A percentile compares a stretch with the other conserved stretches of the same genome.
phyloP scores from a whole-genome alignment of 2,888 invertebrate species.

The Plebejus anna region DNA sequence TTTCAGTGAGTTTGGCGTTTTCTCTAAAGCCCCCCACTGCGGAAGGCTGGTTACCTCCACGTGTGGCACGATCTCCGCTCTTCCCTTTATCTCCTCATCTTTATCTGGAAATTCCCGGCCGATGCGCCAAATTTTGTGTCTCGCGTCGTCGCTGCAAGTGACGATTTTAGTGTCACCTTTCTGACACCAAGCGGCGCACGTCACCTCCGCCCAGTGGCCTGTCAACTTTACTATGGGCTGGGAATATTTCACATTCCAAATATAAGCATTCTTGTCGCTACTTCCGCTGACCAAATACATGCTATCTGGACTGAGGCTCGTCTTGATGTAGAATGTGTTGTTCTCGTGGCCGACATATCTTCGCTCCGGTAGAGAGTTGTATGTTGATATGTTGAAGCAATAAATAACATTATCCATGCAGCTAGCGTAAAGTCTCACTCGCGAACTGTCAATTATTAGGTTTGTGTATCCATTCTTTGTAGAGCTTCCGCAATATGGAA shows the following conservation, averaged over 20 bases:
- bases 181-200: conserved; percentile 90
- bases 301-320: conserved; percentile 89
- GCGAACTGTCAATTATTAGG: conserved; percentile 85
- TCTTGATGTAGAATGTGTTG: conserved; percentile 91
- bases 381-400: conserved; percentile 88
- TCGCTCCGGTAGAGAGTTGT: conserved; percentile 82
- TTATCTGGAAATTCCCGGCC: conserved; percentile 70
- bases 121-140: conserved; percentile 87
- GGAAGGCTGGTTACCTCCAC: conserved; percentile 47
- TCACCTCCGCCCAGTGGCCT: conserved; percentile 92
- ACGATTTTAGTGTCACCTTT: conserved; percentile 82
- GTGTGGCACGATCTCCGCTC: conserved; percentile 45
- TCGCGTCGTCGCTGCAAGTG: conserved; percentile 91
- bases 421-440: conserved; percentile 87
- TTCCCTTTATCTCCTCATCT: conserved; percentile 60
- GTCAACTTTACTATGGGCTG: conserved; percentile 84
- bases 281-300: conserved; percentile 93
- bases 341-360: conserved; percentile 87
- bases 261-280: conserved; percentile 90
- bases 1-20: conserved; percentile 74
- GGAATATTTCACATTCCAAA: conserved; percentile 87
- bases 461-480: conserved; percentile 87
- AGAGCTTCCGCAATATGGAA: conserved; percentile 87
- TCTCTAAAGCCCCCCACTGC: conserved; percentile 57
- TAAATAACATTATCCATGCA: conserved; percentile 94